Percentiles rank a stretch among this genome's conserved stretches.
Conservation (phyloP, 2,888 invertebrate genomes). For the Alloplasta piceator region DNA sequence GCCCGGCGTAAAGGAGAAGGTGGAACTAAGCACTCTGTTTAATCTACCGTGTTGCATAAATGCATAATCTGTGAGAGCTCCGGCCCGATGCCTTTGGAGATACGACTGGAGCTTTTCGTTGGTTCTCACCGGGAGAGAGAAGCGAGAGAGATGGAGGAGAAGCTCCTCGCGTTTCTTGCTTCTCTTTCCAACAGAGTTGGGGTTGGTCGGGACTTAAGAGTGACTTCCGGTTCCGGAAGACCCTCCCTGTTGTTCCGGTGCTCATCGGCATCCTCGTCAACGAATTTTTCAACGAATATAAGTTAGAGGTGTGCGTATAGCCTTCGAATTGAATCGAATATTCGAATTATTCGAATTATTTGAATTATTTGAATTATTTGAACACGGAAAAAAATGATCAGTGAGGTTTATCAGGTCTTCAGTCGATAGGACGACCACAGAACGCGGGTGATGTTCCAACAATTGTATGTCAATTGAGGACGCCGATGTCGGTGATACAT, state of each 20-base stretch:
- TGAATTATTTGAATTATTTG: no score
- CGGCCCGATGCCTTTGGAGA: slow-evolving; percentile 54
- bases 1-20: slow-evolving; percentile 42
- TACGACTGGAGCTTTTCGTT: slow-evolving; percentile 44
- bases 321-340: no score
- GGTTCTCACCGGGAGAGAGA: not conserved
- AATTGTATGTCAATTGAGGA: no score
- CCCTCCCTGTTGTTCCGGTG: slow-evolving; percentile 8
- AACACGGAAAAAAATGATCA: no score
- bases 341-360: no score
- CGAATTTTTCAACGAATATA: not conserved
- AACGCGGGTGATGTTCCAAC: no score
- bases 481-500: no score
- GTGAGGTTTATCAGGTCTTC: no score
- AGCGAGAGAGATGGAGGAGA: slow-evolving; percentile 2
- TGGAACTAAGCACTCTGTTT: slow-evolving; percentile 72
- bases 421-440: no score
- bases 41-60: slow-evolving; percentile 78
- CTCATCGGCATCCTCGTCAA: slow-evolving; percentile 46
- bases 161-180: not conserved
- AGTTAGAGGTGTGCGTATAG: no score
- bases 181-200: not conserved
- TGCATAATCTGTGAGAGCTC: slow-evolving; percentile 72
- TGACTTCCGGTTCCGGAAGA: slow-evolving; percentile 61
- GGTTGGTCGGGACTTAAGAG: slow-evolving; percentile 5